Evolutionary conservation across 2,888 invertebrate species (phyloP).

Genomic region (Lasioglossum figueresi): DNA sequence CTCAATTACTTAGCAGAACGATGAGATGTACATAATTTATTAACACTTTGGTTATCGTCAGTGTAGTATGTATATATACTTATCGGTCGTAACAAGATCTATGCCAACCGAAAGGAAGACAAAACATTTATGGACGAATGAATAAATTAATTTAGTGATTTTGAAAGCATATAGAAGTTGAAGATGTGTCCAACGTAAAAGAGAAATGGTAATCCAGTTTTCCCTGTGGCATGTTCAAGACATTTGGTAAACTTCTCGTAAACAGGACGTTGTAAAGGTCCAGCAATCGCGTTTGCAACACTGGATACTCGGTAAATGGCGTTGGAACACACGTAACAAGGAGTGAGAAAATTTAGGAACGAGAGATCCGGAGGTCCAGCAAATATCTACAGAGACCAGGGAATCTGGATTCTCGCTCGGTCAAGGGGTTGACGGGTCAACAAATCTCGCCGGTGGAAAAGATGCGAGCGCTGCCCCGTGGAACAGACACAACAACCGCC

Average conservation of each 20-base stretch:
- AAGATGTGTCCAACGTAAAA: neutral
- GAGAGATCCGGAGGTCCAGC: neutral
- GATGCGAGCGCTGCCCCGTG: neutral
- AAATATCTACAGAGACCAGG: neutral
- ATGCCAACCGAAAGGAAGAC: neutral
- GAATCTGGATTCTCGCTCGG: neutral
- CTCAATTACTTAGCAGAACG: neutral
- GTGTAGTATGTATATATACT: neutral
- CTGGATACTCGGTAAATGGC: neutral
- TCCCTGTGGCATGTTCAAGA: neutral
- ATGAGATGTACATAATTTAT: neutral
- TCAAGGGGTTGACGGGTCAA: conserved; percentile 16
- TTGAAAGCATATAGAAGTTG: neutral
- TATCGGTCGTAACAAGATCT: neutral
- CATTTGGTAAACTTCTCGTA: neutral
- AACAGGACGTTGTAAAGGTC: neutral
- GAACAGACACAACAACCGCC: conserved; percentile 16
- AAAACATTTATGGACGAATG: neutral
- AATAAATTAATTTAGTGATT: neutral
- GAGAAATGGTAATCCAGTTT: neutral
- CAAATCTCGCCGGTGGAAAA: conserved; percentile 13
- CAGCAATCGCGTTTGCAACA: neutral
- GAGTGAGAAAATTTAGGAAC: neutral
- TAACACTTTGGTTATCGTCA: neutral
- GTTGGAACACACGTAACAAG: neutral